Evolutionary conservation across 2,888 invertebrate species (phyloP), one percentile per base, ranked within the genome.

Genomic region (Diaphora mendica): DNA sequence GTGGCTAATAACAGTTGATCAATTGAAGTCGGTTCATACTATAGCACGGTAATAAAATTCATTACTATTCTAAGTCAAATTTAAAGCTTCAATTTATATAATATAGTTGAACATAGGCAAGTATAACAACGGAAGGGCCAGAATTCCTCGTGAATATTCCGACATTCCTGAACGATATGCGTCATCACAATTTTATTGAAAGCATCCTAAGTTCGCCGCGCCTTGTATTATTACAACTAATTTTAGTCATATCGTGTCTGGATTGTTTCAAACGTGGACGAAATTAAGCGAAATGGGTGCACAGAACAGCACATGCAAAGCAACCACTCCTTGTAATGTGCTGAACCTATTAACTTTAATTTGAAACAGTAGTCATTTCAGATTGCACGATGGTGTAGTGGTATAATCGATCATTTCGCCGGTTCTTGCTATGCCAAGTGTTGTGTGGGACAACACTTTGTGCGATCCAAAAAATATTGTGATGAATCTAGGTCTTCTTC

Each of bases 211-310:
- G 67, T 55, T 55, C 55, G 39, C 51, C 74, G 77, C 67, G 66
- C 62, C 26, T 62, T 68, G 55, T 65, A 55, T 74, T 74, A 75
- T 64, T 68, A 39, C 68, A 33, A 68, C 66, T 70, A 64, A 64
- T 72, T 65, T 75, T 75, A 79, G 68, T 7, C 65, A 23, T 74
- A 65, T 64, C 73, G 72, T 77, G 78, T 75, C 77, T 84, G 84
- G 75, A 35, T 71, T 73, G 65, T 74, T 78, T 82, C 78, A 82
- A 80, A 26, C 70, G 55, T 55, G 69, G n/a, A 66, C 51, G 11
- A 76, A 70, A 80, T 84, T 81, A 84, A 44, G 69, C 68, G 73
- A 75, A 81, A 77, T 79, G 82, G 64, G 59, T 75, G 77, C 81
- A 79, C 64, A 74, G 77, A 79, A 78, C 64, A 74, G 77, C 82